These are phyloP conservation scores for Tyrophagus putrescentiae DNA, from an alignment of 1,140 invertebrate genomes.

Conservation along the genomic window DNA sequence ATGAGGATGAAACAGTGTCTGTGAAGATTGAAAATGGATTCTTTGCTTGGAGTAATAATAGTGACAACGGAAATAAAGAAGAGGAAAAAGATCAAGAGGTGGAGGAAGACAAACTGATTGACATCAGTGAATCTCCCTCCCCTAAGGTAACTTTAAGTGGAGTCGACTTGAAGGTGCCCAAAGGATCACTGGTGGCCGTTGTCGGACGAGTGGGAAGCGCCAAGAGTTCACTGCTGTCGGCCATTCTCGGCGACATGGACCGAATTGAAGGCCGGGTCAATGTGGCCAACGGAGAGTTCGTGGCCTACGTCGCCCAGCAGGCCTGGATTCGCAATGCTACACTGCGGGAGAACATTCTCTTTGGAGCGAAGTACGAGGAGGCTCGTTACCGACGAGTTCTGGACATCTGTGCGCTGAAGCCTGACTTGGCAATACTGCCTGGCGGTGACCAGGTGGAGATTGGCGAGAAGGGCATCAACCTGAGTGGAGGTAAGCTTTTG, in stretches of 20 bases:
- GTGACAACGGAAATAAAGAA: neutral
- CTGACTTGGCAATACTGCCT: conserved; percentile 72
- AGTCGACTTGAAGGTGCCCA: conserved; percentile 27
- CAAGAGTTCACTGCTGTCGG: conserved; percentile 41
- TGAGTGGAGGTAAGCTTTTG: conserved; percentile 86
- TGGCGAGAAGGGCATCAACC: conserved; percentile 84
- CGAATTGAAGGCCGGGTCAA: conserved; percentile 32
- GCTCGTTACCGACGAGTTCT: conserved; percentile 62
- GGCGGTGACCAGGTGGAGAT: conserved; percentile 81
- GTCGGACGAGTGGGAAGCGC: conserved; percentile 38
- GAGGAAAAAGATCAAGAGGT: neutral
- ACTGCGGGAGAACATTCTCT: conserved; percentile 71
- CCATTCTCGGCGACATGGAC: conserved; percentile 44
- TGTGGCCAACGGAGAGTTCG: conserved; percentile 30
- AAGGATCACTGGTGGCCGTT: conserved; percentile 35
- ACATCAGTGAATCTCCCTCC: neutral
- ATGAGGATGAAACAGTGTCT: neutral
- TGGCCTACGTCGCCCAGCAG: conserved; percentile 80
- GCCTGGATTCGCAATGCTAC: conserved; percentile 88
- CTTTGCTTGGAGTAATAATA: conserved; percentile 14
- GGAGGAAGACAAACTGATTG: neutral
- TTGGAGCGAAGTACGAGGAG: conserved; percentile 51
- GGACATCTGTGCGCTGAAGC: conserved; percentile 61
- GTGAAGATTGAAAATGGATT: conserved; percentile 19
- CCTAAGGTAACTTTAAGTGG: conserved; percentile 23